Evolutionary conservation across 2,113 vertebrate species (phyloP).

Genomic region (Peromyscus leucopus): DNA sequence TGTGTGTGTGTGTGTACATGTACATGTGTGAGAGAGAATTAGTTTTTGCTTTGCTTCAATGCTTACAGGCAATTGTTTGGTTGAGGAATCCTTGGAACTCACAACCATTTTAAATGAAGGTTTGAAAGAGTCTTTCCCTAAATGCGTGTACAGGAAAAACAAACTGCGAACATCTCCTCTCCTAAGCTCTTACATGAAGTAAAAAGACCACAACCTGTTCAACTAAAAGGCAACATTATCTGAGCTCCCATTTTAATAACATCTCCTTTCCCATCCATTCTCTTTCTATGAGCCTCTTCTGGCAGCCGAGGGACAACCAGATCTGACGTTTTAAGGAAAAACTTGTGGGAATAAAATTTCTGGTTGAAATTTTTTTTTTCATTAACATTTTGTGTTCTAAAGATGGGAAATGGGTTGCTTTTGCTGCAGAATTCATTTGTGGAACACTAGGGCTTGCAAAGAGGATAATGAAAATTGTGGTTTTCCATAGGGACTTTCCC

Average conservation of each 20-base stretch:
- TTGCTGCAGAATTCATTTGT: background rate
- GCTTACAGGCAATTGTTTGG: conserved; percentile 14
- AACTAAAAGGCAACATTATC: background rate
- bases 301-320: background rate
- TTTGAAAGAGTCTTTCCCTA: conserved; percentile 47
- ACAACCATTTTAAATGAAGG: background rate
- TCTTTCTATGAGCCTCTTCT: background rate
- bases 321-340: conserved; percentile 29
- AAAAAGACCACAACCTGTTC: background rate
- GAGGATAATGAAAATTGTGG: background rate
- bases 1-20: background rate
- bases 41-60: background rate
- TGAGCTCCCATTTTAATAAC: background rate
- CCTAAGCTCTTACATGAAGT: background rate
- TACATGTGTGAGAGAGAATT: background rate
- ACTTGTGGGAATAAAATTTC: background rate
- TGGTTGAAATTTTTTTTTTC: background rate
- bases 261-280: background rate
- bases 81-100: conserved; percentile 11
- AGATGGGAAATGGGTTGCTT: background rate
- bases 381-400: background rate
- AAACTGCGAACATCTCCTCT: background rate
- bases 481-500: background rate
- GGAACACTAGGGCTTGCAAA: background rate
- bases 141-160: conserved; percentile 37